Conservation (phyloP, 2,888 invertebrate species). For the Ischnura elegans region DNA sequence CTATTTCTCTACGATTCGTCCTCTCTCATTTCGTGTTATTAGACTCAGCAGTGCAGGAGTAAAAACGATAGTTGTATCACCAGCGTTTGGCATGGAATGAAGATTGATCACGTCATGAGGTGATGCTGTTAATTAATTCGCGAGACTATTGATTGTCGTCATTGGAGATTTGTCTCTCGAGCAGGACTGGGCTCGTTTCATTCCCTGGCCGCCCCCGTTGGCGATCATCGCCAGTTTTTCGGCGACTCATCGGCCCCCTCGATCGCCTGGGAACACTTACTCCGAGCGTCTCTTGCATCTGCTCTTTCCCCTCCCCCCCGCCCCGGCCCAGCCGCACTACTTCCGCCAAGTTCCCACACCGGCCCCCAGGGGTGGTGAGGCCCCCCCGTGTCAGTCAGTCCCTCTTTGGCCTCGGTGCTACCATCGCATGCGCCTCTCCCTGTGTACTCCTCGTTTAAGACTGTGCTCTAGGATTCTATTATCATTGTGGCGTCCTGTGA, state of each 20-base stretch:
- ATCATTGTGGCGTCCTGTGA: conserved; percentile 25
- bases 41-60: no score
- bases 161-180: no score
- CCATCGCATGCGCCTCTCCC: conserved; percentile 13
- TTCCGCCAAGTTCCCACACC: conserved; percentile 57
- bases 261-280: conserved; percentile 28
- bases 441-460: background rate
- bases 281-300: conserved; percentile 44
- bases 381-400: conserved; percentile 34
- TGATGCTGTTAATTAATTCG: no score
- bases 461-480: conserved; percentile 33
- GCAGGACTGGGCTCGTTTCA: background rate
- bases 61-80: no score
- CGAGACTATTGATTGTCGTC: no score
- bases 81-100: no score
- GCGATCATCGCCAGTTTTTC: conserved; percentile 23
- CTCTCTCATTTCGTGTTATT: no score
- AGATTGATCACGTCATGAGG: no score
- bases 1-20: no score
- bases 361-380: conserved; percentile 9
- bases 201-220: background rate
- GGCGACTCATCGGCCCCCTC: conserved; percentile 7
- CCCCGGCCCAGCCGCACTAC: conserved; percentile 12
- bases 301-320: conserved; percentile 42
- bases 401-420: conserved; percentile 62